A percentile compares a stretch with the other conserved stretches of the same genome.
These are phyloP conservation scores for Amazona guildingii DNA, from an alignment of 2,113 vertebrate species.

Conservation along the genomic window DNA sequence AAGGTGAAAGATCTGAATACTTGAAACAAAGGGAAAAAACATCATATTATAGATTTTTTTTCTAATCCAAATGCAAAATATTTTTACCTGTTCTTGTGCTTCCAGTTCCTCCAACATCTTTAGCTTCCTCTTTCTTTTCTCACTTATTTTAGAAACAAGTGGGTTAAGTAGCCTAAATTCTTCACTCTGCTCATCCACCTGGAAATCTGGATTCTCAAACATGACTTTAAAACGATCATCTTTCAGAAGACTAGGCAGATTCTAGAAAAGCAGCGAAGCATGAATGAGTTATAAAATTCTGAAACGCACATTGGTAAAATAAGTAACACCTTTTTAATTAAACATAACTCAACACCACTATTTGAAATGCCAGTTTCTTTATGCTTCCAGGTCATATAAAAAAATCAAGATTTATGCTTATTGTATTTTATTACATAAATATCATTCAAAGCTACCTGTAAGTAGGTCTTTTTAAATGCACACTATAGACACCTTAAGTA, in stretches of 20 bases:
- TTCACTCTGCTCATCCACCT: constrained; percentile 94
- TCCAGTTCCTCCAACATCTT: constrained; percentile 79
- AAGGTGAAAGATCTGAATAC: neutral
- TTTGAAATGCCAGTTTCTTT: neutral
- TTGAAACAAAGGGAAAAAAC: neutral
- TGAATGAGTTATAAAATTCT: neutral
- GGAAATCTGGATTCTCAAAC: constrained; percentile 98
- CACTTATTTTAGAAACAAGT: constrained; percentile 92
- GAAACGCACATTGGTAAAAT: neutral
- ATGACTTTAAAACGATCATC: constrained; percentile 97
- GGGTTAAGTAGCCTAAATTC: constrained; percentile 96
- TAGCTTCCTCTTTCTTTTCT: constrained; percentile 91
- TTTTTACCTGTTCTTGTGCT: constrained; percentile 74
- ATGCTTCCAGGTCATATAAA: neutral
- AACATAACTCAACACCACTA: neutral
- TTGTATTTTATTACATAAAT: neutral
- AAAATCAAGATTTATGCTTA: neutral
- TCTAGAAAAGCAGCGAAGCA: constrained; percentile 71
- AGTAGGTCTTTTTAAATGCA: neutral
- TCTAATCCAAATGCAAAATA: neutral
- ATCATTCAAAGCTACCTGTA: neutral
- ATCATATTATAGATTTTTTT: neutral
- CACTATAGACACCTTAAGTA: neutral
- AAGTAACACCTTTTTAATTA: neutral
- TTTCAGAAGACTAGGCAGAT: constrained; percentile 84